Evolutionary conservation across 2,797 vertebrate species (phyloP).

Genomic region (Sebastes cheni): DNA sequence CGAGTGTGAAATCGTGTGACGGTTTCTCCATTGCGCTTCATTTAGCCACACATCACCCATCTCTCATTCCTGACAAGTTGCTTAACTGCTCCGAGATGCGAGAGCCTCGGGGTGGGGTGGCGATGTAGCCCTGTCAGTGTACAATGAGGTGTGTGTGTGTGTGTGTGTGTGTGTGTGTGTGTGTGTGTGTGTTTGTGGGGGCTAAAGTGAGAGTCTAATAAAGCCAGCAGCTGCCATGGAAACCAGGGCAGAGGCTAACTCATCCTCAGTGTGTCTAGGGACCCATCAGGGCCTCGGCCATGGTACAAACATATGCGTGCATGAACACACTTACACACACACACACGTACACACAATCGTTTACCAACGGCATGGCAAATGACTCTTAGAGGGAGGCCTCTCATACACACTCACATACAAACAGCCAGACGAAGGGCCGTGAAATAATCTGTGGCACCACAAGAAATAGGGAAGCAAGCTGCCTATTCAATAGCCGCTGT

Average conservation of each 20-base stretch:
- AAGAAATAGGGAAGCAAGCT: constrained; percentile 63
- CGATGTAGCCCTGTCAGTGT: constrained; percentile 50
- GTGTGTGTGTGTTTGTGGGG: constrained; percentile 28
- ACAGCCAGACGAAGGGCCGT: constrained; percentile 66
- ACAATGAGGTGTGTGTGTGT: constrained; percentile 52
- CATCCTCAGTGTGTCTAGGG: constrained; percentile 70
- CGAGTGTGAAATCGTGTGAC: constrained; percentile 79
- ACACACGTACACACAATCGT: constrained; percentile 17
- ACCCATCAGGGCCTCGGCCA: constrained; percentile 66
- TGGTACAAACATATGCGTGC: constrained; percentile 38
- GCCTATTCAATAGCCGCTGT: constrained; percentile 41
- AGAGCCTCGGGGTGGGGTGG: constrained; percentile 64
- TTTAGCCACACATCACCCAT: constrained; percentile 82
- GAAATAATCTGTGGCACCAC: constrained; percentile 77
- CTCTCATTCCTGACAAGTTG: constrained; percentile 88
- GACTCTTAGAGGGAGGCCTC: constrained; percentile 57
- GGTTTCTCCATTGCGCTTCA: constrained; percentile 85
- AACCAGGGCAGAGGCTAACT: constrained; percentile 80
- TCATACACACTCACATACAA: constrained; percentile 40
- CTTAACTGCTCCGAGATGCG: constrained; percentile 80
- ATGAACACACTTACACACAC: constrained; percentile 28
- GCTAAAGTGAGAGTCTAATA: constrained; percentile 82
- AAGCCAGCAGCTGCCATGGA: constrained; percentile 84
- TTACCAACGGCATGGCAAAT: constrained; percentile 58
- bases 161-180: constrained; percentile 36